Base-by-base conservation (phyloP, 2,888 invertebrate species). In the Pseudococcus jackbeardsleyi region DNA sequence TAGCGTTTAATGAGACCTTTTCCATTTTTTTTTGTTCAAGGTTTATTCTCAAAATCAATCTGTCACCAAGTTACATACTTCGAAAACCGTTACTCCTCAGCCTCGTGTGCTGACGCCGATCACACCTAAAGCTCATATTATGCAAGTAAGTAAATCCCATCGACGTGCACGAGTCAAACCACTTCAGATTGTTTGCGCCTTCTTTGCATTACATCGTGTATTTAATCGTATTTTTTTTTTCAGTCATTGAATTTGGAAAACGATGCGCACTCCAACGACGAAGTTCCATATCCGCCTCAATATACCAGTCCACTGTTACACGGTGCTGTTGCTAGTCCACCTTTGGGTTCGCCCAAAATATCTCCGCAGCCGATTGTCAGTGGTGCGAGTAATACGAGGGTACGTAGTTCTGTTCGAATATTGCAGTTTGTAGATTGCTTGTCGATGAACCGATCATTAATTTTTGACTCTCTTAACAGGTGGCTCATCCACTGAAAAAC, bases 271-370 rank as follows among this genome's bases (percentile, higher is more conserved):
- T 88, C 88, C 7, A 88, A 59, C 33, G 88, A 88, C 88, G 88
- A 88, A 59, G 79, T 88, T 17, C 88, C 88, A 7, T 88, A 88
- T 88, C 88, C 90, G 33, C 90, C 90, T 8, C 90, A 90, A 6
- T 90, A 90, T 50, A 90, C 89, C 88, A 90, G 90, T 4, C 89
- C 90, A 19, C 68, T 90, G 17, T 88, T 91, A 48, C 90, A 91
- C 3, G 91, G 90, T 46, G 92, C 93, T 19, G 93, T 94, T 17
- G 93, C 93, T 8, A 94, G 93, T 91, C 93, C 93, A 89, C 93
- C 94, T 4, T 92, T 93, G 9, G 92, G 93, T 89, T 90, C 90
- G 91, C 89, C 92, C n/a, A 88, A 88, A 39, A 82, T 88, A 19
- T 88, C 88, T 46, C 88, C 88, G n/a, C 88, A 88, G 19, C 88